phyloP scores from a whole-genome alignment of 2,888 invertebrate species.

The Euzophera pinguis region DNA sequence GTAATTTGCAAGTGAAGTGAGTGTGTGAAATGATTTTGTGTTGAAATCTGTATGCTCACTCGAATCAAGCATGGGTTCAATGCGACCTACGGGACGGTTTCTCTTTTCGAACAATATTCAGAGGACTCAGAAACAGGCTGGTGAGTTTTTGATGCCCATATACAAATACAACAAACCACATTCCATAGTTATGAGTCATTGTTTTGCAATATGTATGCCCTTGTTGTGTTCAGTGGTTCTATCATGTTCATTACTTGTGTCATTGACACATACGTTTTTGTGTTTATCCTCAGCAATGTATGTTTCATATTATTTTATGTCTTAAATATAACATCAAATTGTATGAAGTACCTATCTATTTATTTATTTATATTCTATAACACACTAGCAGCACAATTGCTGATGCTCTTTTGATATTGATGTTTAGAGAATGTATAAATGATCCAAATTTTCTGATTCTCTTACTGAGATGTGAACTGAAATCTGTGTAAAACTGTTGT shows the following conservation, averaged over 20 bases:
- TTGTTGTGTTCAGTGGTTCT: conserved; percentile 26
- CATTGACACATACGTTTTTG: neutral
- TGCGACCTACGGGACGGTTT: conserved; percentile 81
- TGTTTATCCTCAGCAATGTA: neutral
- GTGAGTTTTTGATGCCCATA: conserved; percentile 40
- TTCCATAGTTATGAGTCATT: conserved; percentile 48
- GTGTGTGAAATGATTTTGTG: conserved; percentile 45
- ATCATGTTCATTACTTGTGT: neutral
- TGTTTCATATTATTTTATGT: neutral
- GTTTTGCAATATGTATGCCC: conserved; percentile 34
- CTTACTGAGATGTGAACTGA: too few species aligned
- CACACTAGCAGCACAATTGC: too few species aligned
- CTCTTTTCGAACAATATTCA: conserved; percentile 81
- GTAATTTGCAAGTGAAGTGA: conserved; percentile 16
- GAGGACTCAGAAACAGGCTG: conserved; percentile 76
- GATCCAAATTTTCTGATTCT: too few species aligned
- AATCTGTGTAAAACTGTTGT: too few species aligned
- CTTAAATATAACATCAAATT: too few species aligned
- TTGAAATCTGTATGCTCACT: conserved; percentile 35
- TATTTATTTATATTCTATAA: too few species aligned
- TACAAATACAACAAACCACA: conserved; percentile 28
- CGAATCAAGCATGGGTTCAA: conserved; percentile 77
- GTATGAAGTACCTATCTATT: too few species aligned
- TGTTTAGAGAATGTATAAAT: too few species aligned
- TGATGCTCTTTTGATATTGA: too few species aligned